These are phyloP conservation scores for Papilio machaon DNA, from an alignment of 1,140 invertebrate species.

Conservation along the genomic window DNA sequence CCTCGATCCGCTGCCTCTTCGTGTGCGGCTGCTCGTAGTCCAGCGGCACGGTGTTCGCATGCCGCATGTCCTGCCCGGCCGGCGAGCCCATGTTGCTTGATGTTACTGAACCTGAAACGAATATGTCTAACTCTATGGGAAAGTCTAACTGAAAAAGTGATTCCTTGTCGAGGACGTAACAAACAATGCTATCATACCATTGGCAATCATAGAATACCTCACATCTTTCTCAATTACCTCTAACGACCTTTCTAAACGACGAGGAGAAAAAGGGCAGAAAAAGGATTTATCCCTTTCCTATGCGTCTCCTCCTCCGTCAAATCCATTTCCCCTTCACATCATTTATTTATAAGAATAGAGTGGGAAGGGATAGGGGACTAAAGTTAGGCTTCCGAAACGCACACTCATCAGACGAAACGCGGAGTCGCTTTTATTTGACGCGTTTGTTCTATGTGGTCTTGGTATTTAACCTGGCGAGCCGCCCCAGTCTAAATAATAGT, in stretches of 20 bases:
- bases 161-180: not conserved
- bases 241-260: too few relatives aligned
- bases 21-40: slow-evolving; percentile 92
- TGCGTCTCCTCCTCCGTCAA: too few relatives aligned
- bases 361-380: too few relatives aligned
- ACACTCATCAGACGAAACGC: too few relatives aligned
- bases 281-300: too few relatives aligned
- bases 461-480: too few relatives aligned
- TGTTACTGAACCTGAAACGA: slow-evolving; percentile 86
- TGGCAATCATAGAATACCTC: not conserved
- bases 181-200: not conserved
- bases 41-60: slow-evolving; percentile 80
- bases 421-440: too few relatives aligned
- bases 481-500: too few relatives aligned
- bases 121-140: not conserved
- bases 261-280: not conserved
- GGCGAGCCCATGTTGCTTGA: slow-evolving; percentile 90
- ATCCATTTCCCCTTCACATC: too few relatives aligned
- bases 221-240: not conserved
- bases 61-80: slow-evolving; percentile 83
- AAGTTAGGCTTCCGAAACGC: too few relatives aligned
- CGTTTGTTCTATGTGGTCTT: too few relatives aligned
- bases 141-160: not conserved
- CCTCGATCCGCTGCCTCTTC: slow-evolving; percentile 92
- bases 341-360: too few relatives aligned